Conservation (phyloP, 2,113 vertebrate species). For the Gavia stellata region DNA sequence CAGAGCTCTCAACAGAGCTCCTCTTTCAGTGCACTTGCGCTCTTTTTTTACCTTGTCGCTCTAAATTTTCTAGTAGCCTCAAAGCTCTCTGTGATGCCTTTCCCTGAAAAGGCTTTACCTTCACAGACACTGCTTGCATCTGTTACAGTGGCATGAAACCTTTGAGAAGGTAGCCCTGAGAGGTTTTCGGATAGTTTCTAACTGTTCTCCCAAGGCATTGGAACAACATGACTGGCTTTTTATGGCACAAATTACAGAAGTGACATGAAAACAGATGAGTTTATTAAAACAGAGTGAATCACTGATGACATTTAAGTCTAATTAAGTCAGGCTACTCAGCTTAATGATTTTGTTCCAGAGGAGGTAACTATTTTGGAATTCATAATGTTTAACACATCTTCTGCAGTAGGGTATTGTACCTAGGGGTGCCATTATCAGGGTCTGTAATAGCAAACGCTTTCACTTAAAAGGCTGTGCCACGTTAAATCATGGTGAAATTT, state of each 20-base stretch:
- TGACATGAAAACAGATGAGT: constrained; percentile 62
- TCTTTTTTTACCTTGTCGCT: neutral
- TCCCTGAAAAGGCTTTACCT: neutral
- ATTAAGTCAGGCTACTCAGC: constrained; percentile 54
- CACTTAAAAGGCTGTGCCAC: neutral
- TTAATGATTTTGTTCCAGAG: constrained; percentile 54
- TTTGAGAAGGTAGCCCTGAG: neutral
- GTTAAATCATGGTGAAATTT: neutral
- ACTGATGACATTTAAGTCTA: constrained; percentile 60
- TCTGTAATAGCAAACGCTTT: neutral
- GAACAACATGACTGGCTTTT: neutral
- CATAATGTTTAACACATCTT: constrained; percentile 39
- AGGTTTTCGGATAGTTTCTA: neutral
- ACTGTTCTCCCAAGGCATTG: neutral
- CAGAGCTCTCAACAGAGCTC: neutral
- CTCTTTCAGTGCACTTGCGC: neutral
- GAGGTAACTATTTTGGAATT: constrained; percentile 44
- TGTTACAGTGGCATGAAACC: neutral
- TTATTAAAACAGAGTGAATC: constrained; percentile 66
- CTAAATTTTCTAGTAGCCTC: neutral
- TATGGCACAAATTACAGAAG: constrained; percentile 43
- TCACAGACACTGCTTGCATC: neutral
- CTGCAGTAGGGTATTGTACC: neutral
- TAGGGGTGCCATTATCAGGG: neutral
- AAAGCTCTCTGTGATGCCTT: neutral